Conservation (phyloP, 2,797 vertebrate species). For the Pangasius sanitwongsei region DNA sequence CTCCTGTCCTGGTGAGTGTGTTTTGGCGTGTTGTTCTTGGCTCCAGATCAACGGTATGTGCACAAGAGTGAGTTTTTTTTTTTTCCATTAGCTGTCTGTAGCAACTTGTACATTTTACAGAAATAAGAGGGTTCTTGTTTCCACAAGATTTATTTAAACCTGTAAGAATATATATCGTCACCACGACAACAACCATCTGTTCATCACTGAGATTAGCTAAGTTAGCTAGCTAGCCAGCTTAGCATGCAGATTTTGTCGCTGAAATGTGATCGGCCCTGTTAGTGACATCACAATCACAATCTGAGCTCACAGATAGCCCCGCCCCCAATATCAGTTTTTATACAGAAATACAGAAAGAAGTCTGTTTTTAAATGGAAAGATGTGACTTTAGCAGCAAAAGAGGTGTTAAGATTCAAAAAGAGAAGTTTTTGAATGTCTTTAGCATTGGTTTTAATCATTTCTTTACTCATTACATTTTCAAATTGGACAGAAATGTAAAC, state of each 20-base stretch:
- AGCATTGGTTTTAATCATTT: background rate
- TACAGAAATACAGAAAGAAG: background rate
- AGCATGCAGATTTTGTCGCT: background rate
- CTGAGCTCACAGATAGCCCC: background rate
- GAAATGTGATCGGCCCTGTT: background rate
- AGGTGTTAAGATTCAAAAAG: too few species aligned
- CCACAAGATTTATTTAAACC: background rate
- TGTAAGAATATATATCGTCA: background rate
- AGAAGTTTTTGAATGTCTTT: background rate
- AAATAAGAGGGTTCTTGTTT: background rate
- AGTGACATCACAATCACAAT: background rate
- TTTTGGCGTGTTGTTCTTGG: conserved; percentile 6
- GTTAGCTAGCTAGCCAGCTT: background rate
- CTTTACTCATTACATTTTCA: background rate
- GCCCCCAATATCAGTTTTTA: background rate
- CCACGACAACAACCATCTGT: background rate
- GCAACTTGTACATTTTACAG: background rate
- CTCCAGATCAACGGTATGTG: background rate
- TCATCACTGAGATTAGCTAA: background rate
- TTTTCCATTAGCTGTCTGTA: background rate
- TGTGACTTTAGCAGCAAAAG: too few species aligned
- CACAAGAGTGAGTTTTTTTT: background rate
- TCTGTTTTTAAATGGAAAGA: background rate
- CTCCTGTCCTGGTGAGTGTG: background rate
- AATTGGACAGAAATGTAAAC: background rate